Conservation (phyloP, 1,140 invertebrate genomes). For the Asobara japonica region DNA sequence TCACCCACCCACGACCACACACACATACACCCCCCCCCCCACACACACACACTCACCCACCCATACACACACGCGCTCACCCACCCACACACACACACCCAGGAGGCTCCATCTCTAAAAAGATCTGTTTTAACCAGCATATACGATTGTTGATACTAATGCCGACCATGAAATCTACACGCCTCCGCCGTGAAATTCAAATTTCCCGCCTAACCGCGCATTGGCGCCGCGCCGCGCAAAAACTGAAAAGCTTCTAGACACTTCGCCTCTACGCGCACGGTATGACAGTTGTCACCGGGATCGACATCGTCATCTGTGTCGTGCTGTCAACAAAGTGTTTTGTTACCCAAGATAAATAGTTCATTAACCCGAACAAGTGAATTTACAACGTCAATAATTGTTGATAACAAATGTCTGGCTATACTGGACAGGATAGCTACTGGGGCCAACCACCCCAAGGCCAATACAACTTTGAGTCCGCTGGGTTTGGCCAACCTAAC, state of each 20-base stretch:
- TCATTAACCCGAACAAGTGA: background rate
- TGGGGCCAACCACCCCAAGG: constrained; percentile 51
- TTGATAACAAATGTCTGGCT: constrained; percentile 53
- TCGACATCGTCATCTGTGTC: constrained; percentile 20
- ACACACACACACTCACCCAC: too few relatives aligned
- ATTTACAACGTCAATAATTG: background rate
- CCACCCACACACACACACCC: too few relatives aligned
- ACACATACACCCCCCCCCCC: too few relatives aligned
- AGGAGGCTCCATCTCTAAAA: too few relatives aligned
- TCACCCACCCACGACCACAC: too few relatives aligned
- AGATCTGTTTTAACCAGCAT: too few relatives aligned
- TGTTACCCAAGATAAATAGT: background rate
- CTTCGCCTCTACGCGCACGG: background rate
- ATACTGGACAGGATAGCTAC: constrained; percentile 52
- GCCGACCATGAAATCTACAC: too few relatives aligned
- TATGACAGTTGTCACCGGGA: constrained; percentile 1
- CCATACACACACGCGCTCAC: too few relatives aligned
- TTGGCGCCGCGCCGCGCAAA: background rate
- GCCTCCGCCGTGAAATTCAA: background rate
- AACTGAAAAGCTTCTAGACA: background rate
- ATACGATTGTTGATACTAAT: too few relatives aligned
- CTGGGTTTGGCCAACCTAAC: constrained; percentile 59
- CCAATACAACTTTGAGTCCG: constrained; percentile 56
- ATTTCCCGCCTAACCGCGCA: background rate
- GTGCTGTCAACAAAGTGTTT: constrained; percentile 28